Evolutionary conservation across 2,797 vertebrate species (phyloP).

Genomic region (Sphenopsis melanotis): DNA sequence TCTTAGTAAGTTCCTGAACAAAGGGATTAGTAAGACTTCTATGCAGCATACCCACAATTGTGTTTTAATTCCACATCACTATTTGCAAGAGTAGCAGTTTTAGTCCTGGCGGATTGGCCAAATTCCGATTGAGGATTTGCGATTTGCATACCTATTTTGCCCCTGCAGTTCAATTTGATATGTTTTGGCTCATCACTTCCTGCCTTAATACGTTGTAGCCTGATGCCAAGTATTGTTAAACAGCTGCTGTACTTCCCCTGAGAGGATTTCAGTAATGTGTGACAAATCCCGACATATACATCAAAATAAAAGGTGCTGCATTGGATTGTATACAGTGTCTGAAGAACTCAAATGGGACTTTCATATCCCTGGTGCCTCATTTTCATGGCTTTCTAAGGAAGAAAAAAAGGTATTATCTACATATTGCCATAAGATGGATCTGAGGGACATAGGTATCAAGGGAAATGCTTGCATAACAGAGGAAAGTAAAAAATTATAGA

Average conservation of each 20-base stretch:
- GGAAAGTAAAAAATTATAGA: not conserved
- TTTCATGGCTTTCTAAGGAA: not conserved
- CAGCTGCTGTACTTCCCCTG: conserved; percentile 31
- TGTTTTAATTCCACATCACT: conserved; percentile 28
- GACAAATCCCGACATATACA: conserved; percentile 38
- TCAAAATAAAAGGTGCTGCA: not conserved
- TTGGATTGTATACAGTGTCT: not conserved
- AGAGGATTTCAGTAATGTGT: conserved; percentile 37
- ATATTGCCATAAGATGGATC: not conserved
- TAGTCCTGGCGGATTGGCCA: not conserved
- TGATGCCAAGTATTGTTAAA: conserved; percentile 49
- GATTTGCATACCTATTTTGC: conserved; percentile 50
- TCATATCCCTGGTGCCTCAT: not conserved
- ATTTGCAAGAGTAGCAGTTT: conserved; percentile 32
- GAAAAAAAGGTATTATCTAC: not conserved
- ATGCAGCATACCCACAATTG: not conserved
- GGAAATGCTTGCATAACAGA: not conserved
- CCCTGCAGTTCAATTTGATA: conserved; percentile 41
- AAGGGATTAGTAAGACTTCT: conserved; percentile 23
- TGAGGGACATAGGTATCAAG: not conserved
- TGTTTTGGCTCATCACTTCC: conserved; percentile 63
- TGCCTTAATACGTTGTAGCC: conserved; percentile 5
- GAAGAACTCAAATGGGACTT: conserved; percentile 1
- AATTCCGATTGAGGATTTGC: conserved; percentile 37
- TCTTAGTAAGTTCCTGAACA: conserved; percentile 9